A percentile compares a stretch with the other conserved stretches of the same genome.
Conservation (phyloP, 2,888 invertebrate genomes). For the Plusia festucae region DNA sequence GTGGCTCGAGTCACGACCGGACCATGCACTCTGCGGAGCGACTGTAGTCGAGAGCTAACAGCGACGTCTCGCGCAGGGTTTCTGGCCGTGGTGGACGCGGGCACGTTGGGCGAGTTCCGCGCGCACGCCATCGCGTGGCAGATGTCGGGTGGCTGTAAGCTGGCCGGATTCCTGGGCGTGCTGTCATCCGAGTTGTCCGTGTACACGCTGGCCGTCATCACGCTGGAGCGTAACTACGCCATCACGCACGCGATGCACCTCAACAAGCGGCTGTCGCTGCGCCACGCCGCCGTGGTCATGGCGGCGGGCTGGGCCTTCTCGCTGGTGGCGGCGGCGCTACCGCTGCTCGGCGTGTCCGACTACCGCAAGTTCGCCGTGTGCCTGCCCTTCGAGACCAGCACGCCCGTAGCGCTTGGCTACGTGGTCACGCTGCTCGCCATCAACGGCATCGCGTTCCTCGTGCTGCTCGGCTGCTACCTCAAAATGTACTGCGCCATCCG, state of each 20-base stretch:
- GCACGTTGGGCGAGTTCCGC: slow-evolving; percentile 98
- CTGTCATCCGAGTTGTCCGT: slow-evolving; percentile 98
- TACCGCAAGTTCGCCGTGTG: slow-evolving; percentile 99
- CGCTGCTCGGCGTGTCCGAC: slow-evolving; percentile 97
- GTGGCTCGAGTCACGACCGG: slow-evolving; percentile 14
- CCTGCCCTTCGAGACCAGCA: slow-evolving; percentile 97
- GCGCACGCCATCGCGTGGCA: slow-evolving; percentile 99
- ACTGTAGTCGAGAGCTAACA: neutral
- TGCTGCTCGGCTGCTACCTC: slow-evolving; percentile 98
- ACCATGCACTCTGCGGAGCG: neutral
- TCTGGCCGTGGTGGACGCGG: slow-evolving; percentile 98
- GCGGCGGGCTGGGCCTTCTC: slow-evolving; percentile 97
- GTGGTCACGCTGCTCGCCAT: slow-evolving; percentile 97
- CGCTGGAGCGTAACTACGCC: slow-evolving; percentile 98
- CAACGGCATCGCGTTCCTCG: slow-evolving; percentile 98
- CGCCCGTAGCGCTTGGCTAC: slow-evolving; percentile 94
- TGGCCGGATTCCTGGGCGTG: slow-evolving; percentile 98
- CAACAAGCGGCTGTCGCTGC: slow-evolving; percentile 97
- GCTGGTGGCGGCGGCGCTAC: slow-evolving; percentile 95
- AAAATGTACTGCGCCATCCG: slow-evolving; percentile 99
- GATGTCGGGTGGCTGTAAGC: slow-evolving; percentile 97
- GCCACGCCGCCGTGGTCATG: slow-evolving; percentile 98
- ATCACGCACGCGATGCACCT: slow-evolving; percentile 99
- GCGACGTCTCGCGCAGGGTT: slow-evolving; percentile 90
- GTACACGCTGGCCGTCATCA: slow-evolving; percentile 98